Conservation (phyloP, 2,797 vertebrate genomes). For the Moxostoma hubbsi region DNA sequence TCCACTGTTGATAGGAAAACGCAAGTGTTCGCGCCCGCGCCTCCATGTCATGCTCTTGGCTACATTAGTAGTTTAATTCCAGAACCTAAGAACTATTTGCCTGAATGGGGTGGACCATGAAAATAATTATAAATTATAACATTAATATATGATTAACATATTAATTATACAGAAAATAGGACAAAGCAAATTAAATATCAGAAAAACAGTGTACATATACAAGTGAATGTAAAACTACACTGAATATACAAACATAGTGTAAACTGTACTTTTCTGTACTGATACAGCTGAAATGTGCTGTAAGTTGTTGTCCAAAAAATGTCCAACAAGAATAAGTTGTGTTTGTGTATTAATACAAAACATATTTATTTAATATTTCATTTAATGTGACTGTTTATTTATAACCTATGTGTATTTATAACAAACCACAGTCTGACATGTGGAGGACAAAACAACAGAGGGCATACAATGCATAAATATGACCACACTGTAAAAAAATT, state of each 20-base stretch:
- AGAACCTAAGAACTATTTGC: neutral
- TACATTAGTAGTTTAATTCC: constrained; percentile 7
- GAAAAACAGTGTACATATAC: neutral
- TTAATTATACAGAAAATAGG: neutral
- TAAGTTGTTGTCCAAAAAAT: neutral
- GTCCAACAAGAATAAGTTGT: too few relatives aligned
- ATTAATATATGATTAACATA: neutral
- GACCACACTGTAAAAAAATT: too few relatives aligned
- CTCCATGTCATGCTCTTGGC: neutral
- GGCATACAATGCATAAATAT: constrained; percentile 17
- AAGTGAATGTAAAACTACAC: neutral
- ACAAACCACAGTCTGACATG: neutral
- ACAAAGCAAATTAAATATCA: neutral
- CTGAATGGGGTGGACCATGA: neutral
- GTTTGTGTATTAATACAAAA: neutral
- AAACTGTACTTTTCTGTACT: neutral
- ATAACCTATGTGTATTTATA: neutral
- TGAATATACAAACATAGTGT: neutral
- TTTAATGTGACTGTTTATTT: neutral
- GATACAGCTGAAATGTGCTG: neutral
- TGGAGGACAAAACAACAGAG: constrained; percentile 29
- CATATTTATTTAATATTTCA: neutral
- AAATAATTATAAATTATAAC: too few relatives aligned
- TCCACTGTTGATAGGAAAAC: too few relatives aligned
- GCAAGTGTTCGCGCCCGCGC: too few relatives aligned